These are phyloP conservation scores for Teleopsis dalmanni DNA, from an alignment of 1,140 invertebrate genomes.

Conservation along the genomic window DNA sequence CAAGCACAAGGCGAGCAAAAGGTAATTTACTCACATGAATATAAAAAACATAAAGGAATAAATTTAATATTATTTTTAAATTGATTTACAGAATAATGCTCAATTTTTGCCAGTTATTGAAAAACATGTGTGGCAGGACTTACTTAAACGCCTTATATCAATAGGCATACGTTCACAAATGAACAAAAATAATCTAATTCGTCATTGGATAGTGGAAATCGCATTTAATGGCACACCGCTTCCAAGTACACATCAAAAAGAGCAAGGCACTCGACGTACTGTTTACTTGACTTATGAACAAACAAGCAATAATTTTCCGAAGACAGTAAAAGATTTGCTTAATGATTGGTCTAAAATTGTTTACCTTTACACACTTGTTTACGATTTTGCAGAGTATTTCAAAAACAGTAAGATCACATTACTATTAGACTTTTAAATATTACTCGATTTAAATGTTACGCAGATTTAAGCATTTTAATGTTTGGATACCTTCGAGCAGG, in stretches of 20 bases:
- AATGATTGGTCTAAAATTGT: conserved; percentile 89
- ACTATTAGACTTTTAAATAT: conserved; percentile 1
- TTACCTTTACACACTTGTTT: conserved; percentile 75
- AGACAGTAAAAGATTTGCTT: conserved; percentile 75
- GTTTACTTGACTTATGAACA: conserved; percentile 86
- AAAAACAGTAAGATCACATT: conserved; percentile 54
- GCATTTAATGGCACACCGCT: conserved; percentile 81
- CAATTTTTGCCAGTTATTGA: conserved; percentile 40
- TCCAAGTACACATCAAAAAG: conserved; percentile 70
- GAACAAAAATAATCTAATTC: conserved; percentile 54
- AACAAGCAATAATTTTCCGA: conserved; percentile 59
- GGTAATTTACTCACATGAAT: not conserved
- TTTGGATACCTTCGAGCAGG: too few species aligned
- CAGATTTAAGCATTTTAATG: too few species aligned
- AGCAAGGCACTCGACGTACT: conserved; percentile 72
- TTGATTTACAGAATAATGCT: not conserved
- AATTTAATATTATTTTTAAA: not conserved
- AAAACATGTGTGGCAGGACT: conserved; percentile 51
- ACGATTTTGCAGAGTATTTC: conserved; percentile 67
- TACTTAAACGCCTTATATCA: conserved; percentile 72
- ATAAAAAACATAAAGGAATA: not conserved
- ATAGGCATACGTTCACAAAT: conserved; percentile 77
- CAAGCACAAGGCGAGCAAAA: conserved; percentile 14
- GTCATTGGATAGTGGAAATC: conserved; percentile 79
- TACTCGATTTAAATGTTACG: too few species aligned